Percentiles rank a stretch among this genome's conserved stretches.
phyloP scores from a whole-genome alignment of 2,888 invertebrate genomes.

The Hirtodrosophila alboralis region DNA sequence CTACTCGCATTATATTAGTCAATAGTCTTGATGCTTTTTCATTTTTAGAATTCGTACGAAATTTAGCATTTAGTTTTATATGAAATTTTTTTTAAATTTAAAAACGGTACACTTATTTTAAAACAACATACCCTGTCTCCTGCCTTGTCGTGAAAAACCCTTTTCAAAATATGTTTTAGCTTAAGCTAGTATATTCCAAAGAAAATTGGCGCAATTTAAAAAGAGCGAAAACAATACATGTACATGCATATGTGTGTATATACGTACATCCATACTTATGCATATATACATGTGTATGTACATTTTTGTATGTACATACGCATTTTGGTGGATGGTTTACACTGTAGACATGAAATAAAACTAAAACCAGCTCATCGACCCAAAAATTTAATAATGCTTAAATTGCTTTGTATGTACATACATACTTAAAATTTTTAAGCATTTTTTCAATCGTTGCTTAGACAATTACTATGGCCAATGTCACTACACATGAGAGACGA shows the following conservation, averaged over 20 bases:
- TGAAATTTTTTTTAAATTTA: too few species aligned
- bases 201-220: conserved; percentile 46
- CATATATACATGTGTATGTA: background rate
- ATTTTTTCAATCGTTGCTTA: conserved; percentile 2
- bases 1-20: too few species aligned
- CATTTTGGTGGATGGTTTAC: background rate
- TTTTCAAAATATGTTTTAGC: conserved; percentile 2
- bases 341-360: background rate
- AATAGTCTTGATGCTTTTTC: too few species aligned
- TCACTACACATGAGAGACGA: conserved; percentile 11
- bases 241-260: conserved; percentile 7
- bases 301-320: background rate
- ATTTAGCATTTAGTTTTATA: too few species aligned
- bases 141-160: too few species aligned
- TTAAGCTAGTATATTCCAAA: conserved; percentile 5
- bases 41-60: too few species aligned
- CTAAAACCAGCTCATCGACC: background rate
- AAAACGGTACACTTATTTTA: too few species aligned
- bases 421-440: conserved; percentile 2
- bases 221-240: conserved; percentile 11
- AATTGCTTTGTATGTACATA: too few species aligned
- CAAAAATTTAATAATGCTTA: background rate
- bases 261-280: background rate
- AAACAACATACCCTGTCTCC: too few species aligned
- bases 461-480: conserved; percentile 24